These are phyloP conservation scores for Lasioglossum zephyrum DNA, from an alignment of 2,888 invertebrate genomes.

Conservation along the genomic window DNA sequence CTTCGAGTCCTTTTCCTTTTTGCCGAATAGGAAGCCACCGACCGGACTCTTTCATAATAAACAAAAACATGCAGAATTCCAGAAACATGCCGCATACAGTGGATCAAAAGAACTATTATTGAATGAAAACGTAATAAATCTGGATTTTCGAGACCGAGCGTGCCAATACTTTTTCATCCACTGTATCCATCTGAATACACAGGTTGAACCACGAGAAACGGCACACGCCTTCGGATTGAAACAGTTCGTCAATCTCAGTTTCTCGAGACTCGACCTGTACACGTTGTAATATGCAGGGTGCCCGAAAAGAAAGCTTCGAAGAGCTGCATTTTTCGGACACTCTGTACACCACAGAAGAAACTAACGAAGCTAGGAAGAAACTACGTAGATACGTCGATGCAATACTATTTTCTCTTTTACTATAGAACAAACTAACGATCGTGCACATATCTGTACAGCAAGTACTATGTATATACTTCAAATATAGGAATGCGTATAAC, in stretches of 20 bases:
- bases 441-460: constrained; percentile 40
- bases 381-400: constrained; percentile 37
- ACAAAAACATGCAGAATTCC: constrained; percentile 83
- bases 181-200: not conserved
- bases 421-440: constrained; percentile 37
- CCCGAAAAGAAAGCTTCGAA: not conserved
- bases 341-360: constrained; percentile 26
- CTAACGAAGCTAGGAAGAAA: constrained; percentile 42
- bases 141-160: not conserved
- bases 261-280: constrained; percentile 22
- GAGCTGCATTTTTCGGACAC: not conserved
- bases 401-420: constrained; percentile 26
- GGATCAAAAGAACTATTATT: not conserved
- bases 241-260: not conserved
- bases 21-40: constrained; percentile 85
- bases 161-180: not conserved
- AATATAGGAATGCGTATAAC: not conserved
- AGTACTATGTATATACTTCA: not conserved
- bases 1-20: constrained; percentile 83
- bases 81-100: constrained; percentile 65
- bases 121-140: not conserved
- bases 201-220: not conserved
- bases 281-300: constrained; percentile 28
- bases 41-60: constrained; percentile 85
- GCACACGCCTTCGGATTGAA: not conserved